Conservation (phyloP, 2,888 invertebrate genomes). For the Aphodius sticticus region DNA sequence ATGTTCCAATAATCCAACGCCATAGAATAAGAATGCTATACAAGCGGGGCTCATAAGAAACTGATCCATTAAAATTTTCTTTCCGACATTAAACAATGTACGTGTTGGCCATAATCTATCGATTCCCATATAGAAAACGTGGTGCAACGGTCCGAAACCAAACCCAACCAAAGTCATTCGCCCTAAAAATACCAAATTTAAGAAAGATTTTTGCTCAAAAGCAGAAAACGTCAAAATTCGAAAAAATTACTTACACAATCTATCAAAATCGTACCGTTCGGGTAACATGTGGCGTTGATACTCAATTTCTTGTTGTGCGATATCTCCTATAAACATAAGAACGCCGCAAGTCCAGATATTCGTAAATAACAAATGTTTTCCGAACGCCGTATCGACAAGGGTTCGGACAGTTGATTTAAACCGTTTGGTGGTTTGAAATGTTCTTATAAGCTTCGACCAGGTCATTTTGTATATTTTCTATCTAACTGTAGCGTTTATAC, state of each 20-base stretch:
- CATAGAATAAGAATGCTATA: conserved; percentile 80
- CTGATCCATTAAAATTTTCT: conserved; percentile 76
- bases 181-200: conserved; percentile 59
- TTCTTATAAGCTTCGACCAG: background rate
- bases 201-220: no score
- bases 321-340: conserved; percentile 82
- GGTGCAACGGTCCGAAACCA: conserved; percentile 82
- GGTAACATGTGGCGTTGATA: conserved; percentile 60
- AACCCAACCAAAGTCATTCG: conserved; percentile 84
- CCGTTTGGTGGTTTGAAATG: background rate
- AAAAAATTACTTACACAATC: conserved; percentile 61
- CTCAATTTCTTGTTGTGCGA: conserved; percentile 81
- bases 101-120: conserved; percentile 72
- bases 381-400: conserved; percentile 61
- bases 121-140: conserved; percentile 82
- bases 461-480: background rate
- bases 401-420: background rate
- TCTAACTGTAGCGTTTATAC: no score
- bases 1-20: conserved; percentile 79
- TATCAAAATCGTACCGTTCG: conserved; percentile 66
- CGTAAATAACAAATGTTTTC: conserved; percentile 78
- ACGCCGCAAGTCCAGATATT: conserved; percentile 82
- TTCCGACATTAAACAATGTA: conserved; percentile 65
- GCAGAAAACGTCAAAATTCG: conserved; percentile 23
- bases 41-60: conserved; percentile 80